A percentile compares a stretch with the other conserved stretches of the same genome.
Evolutionary conservation across 92 coral and sea anemone species (phyloP).

Genomic region (Epizoanthus illoricatus): DNA sequence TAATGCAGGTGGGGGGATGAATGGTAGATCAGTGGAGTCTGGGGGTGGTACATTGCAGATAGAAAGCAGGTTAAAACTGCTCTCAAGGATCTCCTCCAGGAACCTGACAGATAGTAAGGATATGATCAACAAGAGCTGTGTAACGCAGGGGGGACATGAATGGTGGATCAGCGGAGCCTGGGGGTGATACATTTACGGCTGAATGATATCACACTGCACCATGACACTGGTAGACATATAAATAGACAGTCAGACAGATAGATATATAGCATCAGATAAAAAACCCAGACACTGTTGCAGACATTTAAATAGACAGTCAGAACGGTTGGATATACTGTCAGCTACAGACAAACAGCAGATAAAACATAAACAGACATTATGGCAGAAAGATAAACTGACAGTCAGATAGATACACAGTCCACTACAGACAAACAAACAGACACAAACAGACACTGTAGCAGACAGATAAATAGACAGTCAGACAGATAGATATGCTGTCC

Average conservation of each 20-base stretch:
- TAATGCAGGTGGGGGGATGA: constrained; percentile 62
- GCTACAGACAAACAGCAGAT: background rate
- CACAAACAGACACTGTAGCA: background rate
- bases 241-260: background rate
- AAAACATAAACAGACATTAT: background rate
- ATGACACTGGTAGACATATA: background rate
- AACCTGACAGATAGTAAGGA: constrained; percentile 1
- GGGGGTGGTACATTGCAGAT: constrained; percentile 63
- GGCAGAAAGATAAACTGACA: background rate
- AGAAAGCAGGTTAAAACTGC: constrained; percentile 75
- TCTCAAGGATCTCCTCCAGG: constrained; percentile 78
- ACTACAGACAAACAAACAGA: background rate
- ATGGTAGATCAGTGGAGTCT: constrained; percentile 60
- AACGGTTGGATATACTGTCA: background rate
- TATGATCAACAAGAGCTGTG: background rate
- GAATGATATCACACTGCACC: background rate
- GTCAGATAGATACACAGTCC: background rate
- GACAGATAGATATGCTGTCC: background rate
- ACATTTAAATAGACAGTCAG: background rate
- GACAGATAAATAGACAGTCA: background rate
- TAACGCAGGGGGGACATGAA: background rate
- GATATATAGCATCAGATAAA: background rate
- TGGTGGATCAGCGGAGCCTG: constrained; percentile 46
- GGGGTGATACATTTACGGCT: constrained; percentile 51
- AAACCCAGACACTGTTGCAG: background rate